A percentile compares a stretch with the other conserved stretches of the same genome.
These are phyloP conservation scores for Falcunculus frontatus DNA, from an alignment of 2,113 vertebrate genomes.

Conservation along the genomic window DNA sequence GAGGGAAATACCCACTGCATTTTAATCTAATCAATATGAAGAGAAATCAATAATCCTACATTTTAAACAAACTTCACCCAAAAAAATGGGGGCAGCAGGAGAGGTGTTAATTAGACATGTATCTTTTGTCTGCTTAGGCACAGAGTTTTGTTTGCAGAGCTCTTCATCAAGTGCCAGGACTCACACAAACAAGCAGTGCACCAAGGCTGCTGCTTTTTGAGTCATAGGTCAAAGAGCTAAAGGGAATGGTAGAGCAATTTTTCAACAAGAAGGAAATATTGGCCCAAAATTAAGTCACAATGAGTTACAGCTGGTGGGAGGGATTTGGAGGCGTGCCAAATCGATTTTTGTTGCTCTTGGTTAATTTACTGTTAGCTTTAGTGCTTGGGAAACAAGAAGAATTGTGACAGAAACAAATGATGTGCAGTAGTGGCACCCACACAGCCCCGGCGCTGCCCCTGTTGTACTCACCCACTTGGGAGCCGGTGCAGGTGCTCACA, in stretches of 20 bases:
- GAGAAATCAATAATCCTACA: background rate
- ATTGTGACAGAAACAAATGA: background rate
- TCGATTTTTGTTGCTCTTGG: background rate
- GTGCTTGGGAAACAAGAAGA: background rate
- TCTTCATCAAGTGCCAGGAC: background rate
- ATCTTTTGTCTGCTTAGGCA: background rate
- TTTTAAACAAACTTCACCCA: background rate
- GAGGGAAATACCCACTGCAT: background rate
- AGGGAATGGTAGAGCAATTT: background rate
- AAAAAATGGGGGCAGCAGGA: background rate
- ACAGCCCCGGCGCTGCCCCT: rapidly evolving
- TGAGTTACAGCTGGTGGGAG: background rate
- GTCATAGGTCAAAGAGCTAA: background rate
- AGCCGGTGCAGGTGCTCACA: rapidly evolving
- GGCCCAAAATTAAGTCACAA: background rate
- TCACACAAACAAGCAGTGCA: background rate
- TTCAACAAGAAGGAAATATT: background rate
- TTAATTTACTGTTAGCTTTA: background rate
- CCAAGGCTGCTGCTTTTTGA: background rate
- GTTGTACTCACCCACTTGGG: background rate
- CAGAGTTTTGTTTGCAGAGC: background rate
- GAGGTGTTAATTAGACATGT: background rate
- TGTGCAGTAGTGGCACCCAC: background rate
- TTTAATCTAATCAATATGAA: background rate
- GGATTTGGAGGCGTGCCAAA: background rate